phyloP scores from a whole-genome alignment of 2,888 invertebrate species.

The Tetropium fuscum region DNA sequence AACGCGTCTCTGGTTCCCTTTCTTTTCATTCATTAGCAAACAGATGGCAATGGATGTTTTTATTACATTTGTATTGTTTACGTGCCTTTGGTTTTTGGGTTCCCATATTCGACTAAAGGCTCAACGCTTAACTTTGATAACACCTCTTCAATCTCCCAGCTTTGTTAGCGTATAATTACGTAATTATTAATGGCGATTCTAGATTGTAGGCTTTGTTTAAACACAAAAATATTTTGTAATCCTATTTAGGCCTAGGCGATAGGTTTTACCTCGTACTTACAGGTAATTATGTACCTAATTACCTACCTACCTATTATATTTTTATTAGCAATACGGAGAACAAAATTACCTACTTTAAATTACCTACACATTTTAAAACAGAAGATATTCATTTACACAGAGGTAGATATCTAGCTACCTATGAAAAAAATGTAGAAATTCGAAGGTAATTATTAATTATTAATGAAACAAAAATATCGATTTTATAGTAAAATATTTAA shows the following conservation, averaged over 20 bases:
- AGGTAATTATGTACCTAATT: too few species aligned
- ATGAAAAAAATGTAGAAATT: too few species aligned
- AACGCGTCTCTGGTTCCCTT: constrained; percentile 74
- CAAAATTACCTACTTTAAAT: too few species aligned
- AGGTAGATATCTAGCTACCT: too few species aligned
- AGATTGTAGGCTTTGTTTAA: not conserved
- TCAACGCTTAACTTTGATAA: not conserved
- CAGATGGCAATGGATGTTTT: constrained; percentile 37
- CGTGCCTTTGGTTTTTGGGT: constrained; percentile 17
- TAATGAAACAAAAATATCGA: too few species aligned
- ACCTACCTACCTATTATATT: not conserved
- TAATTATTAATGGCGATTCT: constrained; percentile 21
- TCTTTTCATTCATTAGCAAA: constrained; percentile 56
- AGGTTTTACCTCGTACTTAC: too few species aligned
- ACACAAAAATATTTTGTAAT: not conserved
- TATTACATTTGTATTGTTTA: constrained; percentile 34
- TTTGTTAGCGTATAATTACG: constrained; percentile 13
- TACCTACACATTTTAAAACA: too few species aligned
- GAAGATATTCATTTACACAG: too few species aligned
- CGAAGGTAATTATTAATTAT: too few species aligned
- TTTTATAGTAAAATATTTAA: too few species aligned
- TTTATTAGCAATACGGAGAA: not conserved
- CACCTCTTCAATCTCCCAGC: not conserved
- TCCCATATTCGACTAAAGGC: not conserved
- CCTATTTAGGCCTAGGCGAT: too few species aligned